A percentile compares a stretch with the other conserved stretches of the same genome.
These are phyloP conservation scores for Argopecten irradians DNA, from an alignment of 1,140 invertebrate genomes.

Conservation along the genomic window DNA sequence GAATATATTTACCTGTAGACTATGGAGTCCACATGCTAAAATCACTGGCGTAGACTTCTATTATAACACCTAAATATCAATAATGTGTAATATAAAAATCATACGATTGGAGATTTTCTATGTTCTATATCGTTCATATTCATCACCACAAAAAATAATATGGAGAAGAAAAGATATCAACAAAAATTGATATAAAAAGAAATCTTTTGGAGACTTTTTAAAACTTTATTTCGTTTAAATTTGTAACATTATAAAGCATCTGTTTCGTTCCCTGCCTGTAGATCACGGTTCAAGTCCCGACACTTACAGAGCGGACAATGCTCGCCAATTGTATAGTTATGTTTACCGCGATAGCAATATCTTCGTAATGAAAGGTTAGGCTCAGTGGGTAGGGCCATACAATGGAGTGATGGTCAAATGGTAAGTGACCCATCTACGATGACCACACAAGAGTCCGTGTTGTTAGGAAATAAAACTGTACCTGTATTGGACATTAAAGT, in stretches of 20 bases:
- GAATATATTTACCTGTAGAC: no score
- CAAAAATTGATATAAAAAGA: no score
- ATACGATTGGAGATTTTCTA: no score
- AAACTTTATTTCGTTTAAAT: no score
- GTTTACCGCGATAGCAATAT: not conserved
- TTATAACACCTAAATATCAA: no score
- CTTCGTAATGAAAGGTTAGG: not conserved
- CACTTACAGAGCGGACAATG: not conserved
- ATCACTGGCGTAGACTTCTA: no score
- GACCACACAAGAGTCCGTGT: conserved; percentile 19
- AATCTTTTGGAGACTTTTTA: no score
- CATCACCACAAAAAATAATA: no score
- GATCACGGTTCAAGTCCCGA: not conserved
- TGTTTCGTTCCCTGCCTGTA: not conserved
- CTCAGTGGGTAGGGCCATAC: not conserved
- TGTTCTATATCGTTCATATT: no score
- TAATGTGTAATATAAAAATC: no score
- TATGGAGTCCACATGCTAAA: no score
- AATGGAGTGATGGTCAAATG: conserved; percentile 6
- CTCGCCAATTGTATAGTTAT: conserved; percentile 16
- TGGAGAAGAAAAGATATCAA: no score
- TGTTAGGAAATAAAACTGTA: conserved; percentile 1
- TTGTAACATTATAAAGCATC: not conserved
- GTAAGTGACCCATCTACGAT: conserved; percentile 21
- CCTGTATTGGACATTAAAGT: conserved; percentile 1